These are phyloP conservation scores for Pseudomyrmex gracilis DNA, from an alignment of 1,140 invertebrate species.

Conservation along the genomic window DNA sequence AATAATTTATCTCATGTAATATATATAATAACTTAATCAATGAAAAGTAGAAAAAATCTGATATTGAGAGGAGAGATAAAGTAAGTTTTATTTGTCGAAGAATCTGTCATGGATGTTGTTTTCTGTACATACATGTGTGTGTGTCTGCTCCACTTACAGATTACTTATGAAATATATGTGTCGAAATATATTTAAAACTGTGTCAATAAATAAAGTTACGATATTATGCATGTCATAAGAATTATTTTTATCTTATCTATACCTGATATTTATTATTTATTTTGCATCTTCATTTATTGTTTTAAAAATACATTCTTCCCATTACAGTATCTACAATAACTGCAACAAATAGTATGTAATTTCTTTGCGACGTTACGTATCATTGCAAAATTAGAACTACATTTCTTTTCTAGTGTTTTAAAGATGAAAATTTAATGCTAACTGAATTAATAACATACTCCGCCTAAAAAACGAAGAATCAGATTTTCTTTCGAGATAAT, in stretches of 20 bases:
- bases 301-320: background rate
- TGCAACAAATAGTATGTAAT: background rate
- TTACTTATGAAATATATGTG: slow-evolving; percentile 17
- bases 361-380: background rate
- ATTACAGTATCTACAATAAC: background rate
- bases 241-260: background rate
- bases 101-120: background rate
- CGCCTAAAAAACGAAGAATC: too few relatives aligned
- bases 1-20: background rate
- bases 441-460: too few relatives aligned
- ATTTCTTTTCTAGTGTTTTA: background rate
- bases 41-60: background rate
- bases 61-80: background rate
- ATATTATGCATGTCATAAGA: background rate
- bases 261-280: background rate
- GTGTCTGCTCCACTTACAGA: background rate
- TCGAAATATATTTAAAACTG: slow-evolving; percentile 5
- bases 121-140: background rate
- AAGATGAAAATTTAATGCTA: background rate
- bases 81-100: background rate
- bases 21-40: slow-evolving; percentile 4
- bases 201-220: background rate
- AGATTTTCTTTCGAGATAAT: too few relatives aligned
- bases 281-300: background rate
- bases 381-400: slow-evolving; percentile 4